Evolutionary conservation across 1,140 invertebrate species (phyloP), one percentile per base, ranked within the genome.

Genomic region (Cydia splendana): DNA sequence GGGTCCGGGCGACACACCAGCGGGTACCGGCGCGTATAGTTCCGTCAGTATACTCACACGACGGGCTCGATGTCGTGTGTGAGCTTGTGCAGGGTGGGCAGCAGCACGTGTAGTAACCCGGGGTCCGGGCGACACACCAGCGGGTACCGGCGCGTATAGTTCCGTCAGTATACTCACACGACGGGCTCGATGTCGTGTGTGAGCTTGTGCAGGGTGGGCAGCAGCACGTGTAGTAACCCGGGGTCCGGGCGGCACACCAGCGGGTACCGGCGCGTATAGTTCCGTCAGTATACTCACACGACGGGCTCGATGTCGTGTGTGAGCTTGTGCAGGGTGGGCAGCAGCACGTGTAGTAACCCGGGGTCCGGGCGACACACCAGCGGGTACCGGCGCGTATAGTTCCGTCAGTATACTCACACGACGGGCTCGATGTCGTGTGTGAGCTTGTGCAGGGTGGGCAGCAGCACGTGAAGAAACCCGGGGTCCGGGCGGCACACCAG

Each of bases 1-100:
- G 89, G 86, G n/a, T 82, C 81, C 24, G 88, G 83, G 9, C 82
- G 78, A 38, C 87, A 87, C 75, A 91, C 89, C 2, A 86, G 82
- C 79, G 88, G 84, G 76, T 84, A 81, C 20, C 74, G 76, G 42
- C 83, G 85, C 0, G 84, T n/a, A n/a, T n/a, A n/a, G n/a, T n/a
- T n/a, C n/a, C n/a, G n/a, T n/a, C n/a, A n/a, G 12, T 57, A 71
- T 1, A 77, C 79, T 81, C n/a, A 89, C 87, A 81, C 83, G 13
- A 83, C 77, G 7, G 82, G 65, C 74, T 88, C 87, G 42, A 91
- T 84, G 74, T 87, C 79, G 5, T 81, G 81, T 67, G 86, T 86
- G 5, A 90, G 83, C 24, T 81, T 78, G 76, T 86, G 87, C 67
- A 89, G 76, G 6, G 86, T 82, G 2, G 88, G 87, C 78, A 91